Conservation (phyloP, 2,888 invertebrate genomes). For the Parnassius glacialis region DNA sequence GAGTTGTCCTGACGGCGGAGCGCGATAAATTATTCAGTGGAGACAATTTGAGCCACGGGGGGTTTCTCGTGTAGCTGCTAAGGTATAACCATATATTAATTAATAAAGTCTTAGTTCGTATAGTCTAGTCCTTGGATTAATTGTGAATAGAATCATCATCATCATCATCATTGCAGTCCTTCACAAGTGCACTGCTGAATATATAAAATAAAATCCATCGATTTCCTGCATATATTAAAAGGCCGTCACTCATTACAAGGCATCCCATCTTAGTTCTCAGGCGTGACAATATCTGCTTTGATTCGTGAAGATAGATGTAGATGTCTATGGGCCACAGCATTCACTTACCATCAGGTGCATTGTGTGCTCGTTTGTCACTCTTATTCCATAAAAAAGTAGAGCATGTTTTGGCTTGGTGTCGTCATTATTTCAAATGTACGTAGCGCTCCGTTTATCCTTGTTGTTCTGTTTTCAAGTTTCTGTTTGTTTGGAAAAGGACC, state of each 20-base stretch:
- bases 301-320: background rate
- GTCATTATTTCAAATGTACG: background rate
- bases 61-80: background rate
- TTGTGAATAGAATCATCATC: no score
- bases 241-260: no score
- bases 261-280: background rate
- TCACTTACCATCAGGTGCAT: background rate
- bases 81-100: no score
- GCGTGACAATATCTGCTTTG: background rate
- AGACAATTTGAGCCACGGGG: slow-evolving; percentile 6
- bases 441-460: background rate
- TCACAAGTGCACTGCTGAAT: no score
- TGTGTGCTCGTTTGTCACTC: background rate
- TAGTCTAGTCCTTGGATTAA: no score
- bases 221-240: no score
- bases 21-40: slow-evolving; percentile 10
- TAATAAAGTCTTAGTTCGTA: no score
- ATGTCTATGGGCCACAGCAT: background rate
- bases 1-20: slow-evolving; percentile 1
- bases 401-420: background rate
- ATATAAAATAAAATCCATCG: no score
- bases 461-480: background rate
- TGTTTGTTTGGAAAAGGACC: background rate
- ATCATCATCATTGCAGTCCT: no score
- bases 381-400: background rate